Conservation (phyloP, 2,797 vertebrate species). For the Typhlichthys eigenmanni region DNA sequence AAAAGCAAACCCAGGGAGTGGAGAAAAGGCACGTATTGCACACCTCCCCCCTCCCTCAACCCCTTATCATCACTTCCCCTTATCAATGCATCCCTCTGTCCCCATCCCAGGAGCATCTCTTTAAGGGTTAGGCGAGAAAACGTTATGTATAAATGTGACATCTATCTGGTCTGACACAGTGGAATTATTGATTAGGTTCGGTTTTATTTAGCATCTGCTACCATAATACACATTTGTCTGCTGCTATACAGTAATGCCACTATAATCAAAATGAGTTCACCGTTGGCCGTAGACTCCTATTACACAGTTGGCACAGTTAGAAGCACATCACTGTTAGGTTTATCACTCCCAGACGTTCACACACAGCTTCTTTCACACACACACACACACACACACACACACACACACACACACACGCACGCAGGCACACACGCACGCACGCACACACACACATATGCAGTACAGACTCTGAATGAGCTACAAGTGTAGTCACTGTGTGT, state of each 20-base stretch:
- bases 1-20: conserved; percentile 64
- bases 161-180: conserved; percentile 30
- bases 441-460: conserved; percentile 12
- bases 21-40: conserved; percentile 50
- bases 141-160: conserved; percentile 50
- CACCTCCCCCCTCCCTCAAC: conserved; percentile 37
- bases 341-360: conserved; percentile 9
- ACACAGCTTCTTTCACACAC: conserved; percentile 7
- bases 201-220: conserved; percentile 36
- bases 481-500: conserved; percentile 30
- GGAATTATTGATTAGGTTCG: conserved; percentile 50
- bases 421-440: conserved; percentile 4
- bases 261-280: conserved; percentile 20
- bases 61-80: neutral
- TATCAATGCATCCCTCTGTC: conserved; percentile 6
- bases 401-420: neutral
- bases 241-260: no score
- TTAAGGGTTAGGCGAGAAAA: conserved; percentile 27
- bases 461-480: conserved; percentile 18
- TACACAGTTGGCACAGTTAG: conserved; percentile 32
- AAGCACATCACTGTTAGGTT: conserved; percentile 15
- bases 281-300: conserved; percentile 46
- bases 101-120: conserved; percentile 32
- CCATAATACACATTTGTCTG: conserved; percentile 26
- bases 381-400: neutral